Conservation (phyloP, 1,140 invertebrate genomes). For the Leptinotarsa lineolata region DNA sequence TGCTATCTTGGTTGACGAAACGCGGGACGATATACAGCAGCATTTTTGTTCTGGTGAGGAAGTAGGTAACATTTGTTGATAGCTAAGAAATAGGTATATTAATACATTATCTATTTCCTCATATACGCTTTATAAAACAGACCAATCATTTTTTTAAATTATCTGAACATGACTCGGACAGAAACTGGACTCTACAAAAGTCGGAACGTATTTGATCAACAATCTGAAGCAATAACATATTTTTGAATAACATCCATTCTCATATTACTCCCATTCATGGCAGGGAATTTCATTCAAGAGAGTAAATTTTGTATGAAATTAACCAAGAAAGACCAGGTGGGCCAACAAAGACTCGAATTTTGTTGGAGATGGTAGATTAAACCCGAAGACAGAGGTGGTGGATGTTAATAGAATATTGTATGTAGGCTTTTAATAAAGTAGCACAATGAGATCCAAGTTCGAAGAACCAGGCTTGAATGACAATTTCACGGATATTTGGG, state of each 20-base stretch:
- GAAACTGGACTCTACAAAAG: background rate
- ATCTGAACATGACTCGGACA: background rate
- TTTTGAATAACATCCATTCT: slow-evolving; percentile 14
- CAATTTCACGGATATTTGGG: slow-evolving; percentile 12
- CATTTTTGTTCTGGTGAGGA: too few relatives aligned
- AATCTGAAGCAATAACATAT: slow-evolving; percentile 15
- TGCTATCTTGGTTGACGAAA: too few relatives aligned
- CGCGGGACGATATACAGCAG: too few relatives aligned
- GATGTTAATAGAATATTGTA: slow-evolving; percentile 4
- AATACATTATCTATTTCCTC: too few relatives aligned
- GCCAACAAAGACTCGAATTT: slow-evolving; percentile 6
- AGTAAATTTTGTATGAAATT: slow-evolving; percentile 19
- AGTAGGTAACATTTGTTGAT: too few relatives aligned
- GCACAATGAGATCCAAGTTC: slow-evolving; percentile 5
- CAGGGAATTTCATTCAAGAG: slow-evolving; percentile 9
- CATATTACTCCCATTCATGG: slow-evolving; percentile 10
- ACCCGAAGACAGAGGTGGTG: slow-evolving; percentile 15
- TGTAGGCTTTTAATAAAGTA: background rate
- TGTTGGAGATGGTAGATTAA: slow-evolving; percentile 14
- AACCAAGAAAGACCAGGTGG: slow-evolving; percentile 16
- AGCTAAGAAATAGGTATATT: too few relatives aligned
- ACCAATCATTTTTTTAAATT: background rate
- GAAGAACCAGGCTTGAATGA: background rate
- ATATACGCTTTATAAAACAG: too few relatives aligned
- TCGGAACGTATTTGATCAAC: background rate